phyloP scores from a whole-genome alignment of 2,113 vertebrate genomes.

The Pachycephala philippinensis region DNA sequence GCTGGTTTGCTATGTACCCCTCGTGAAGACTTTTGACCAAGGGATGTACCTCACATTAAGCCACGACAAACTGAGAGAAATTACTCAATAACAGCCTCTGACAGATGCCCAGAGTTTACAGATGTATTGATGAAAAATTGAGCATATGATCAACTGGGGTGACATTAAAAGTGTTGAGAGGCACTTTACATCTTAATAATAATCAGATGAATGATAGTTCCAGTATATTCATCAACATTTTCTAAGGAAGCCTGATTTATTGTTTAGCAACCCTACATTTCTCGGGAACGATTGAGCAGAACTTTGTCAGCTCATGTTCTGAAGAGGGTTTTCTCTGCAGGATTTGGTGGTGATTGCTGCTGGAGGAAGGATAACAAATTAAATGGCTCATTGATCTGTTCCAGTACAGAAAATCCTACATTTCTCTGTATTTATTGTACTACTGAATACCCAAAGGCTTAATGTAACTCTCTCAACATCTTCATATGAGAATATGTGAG shows the following conservation, averaged over 20 bases:
- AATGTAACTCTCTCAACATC: neutral
- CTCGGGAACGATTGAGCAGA: neutral
- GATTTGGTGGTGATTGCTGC: neutral
- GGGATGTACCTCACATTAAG: neutral
- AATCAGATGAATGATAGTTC: neutral
- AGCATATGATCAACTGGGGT: neutral
- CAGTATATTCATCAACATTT: neutral
- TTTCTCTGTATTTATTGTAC: neutral
- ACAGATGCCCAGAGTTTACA: neutral
- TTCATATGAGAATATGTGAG: neutral
- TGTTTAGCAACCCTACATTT: neutral
- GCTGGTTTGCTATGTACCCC: neutral
- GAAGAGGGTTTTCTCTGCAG: neutral
- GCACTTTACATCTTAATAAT: neutral
- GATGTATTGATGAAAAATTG: neutral
- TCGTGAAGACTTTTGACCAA: neutral
- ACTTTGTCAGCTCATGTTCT: neutral
- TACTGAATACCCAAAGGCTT: neutral
- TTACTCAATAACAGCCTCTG: neutral
- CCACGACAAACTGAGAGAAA: neutral
- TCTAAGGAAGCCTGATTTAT: neutral
- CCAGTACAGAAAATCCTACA: neutral
- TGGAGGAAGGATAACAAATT: conserved; percentile 12
- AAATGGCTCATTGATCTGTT: conserved; percentile 11
- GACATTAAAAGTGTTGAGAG: conserved; percentile 9